These are phyloP conservation scores for Silurus lanzhouensis DNA, from an alignment of 2,797 vertebrate genomes.

Conservation along the genomic window DNA sequence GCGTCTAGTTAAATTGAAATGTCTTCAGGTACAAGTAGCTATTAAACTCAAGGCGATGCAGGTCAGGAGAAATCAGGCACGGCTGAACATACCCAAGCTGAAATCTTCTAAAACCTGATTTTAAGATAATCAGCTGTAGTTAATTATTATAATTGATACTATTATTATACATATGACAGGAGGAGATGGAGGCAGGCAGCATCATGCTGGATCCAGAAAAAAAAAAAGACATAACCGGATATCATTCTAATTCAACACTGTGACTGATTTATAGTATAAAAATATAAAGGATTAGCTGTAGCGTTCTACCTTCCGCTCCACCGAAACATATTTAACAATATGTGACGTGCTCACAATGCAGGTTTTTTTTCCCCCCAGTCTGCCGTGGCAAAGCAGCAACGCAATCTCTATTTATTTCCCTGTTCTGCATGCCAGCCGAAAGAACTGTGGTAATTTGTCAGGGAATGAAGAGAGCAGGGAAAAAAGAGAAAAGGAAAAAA, in stretches of 20 bases:
- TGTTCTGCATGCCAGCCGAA: slow-evolving; percentile 49
- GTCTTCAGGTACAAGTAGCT: slow-evolving; percentile 62
- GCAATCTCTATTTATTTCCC: slow-evolving; percentile 51
- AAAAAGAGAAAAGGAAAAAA: background rate
- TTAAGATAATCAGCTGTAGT: background rate
- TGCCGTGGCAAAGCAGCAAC: slow-evolving; percentile 34
- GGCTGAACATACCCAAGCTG: slow-evolving; percentile 22
- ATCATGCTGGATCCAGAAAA: background rate
- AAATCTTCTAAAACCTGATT: slow-evolving; percentile 2
- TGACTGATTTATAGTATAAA: slow-evolving; percentile 36
- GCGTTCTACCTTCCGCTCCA: slow-evolving; percentile 23
- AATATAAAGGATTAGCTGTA: slow-evolving; percentile 33
- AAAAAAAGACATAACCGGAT: background rate
- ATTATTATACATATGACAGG: background rate
- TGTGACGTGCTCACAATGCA: slow-evolving; percentile 22
- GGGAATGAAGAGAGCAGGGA: slow-evolving; percentile 14
- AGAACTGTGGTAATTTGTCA: slow-evolving; percentile 55
- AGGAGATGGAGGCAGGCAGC: background rate
- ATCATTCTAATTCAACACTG: slow-evolving; percentile 28
- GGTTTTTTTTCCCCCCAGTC: slow-evolving; percentile 12
- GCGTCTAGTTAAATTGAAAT: slow-evolving; percentile 54
- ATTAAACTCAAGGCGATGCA: slow-evolving; percentile 34
- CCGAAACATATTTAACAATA: slow-evolving; percentile 29
- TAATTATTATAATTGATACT: slow-evolving; percentile 13
- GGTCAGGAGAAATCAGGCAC: slow-evolving; percentile 23